Percentiles rank a stretch among this genome's conserved stretches.
These are phyloP conservation scores for Machimus atricapillus DNA, from an alignment of 2,888 invertebrate genomes.

Conservation along the genomic window DNA sequence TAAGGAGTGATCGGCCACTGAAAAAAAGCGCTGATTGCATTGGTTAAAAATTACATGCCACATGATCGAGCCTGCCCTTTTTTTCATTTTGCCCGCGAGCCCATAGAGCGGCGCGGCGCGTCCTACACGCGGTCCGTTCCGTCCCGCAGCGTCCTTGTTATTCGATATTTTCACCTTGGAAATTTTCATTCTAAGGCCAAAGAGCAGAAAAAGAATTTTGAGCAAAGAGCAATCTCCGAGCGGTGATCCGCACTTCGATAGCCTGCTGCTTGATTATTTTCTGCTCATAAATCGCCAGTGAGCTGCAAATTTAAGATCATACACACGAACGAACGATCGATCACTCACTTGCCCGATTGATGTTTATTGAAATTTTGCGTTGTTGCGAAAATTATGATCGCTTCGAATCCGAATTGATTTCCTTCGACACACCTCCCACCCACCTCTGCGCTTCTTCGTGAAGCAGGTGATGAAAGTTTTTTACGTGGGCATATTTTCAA, in stretches of 20 bases:
- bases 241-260: slow-evolving; percentile 39
- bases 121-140: not conserved
- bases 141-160: not conserved
- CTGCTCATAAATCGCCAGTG: slow-evolving; percentile 38
- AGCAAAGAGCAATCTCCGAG: not conserved
- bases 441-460: not conserved
- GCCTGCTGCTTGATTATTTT: slow-evolving; percentile 39
- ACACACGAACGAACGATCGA: slow-evolving; percentile 30
- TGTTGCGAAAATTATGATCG: slow-evolving; percentile 29
- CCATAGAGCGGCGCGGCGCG: not conserved
- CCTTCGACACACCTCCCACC: not conserved
- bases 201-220: slow-evolving; percentile 17
- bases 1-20: slow-evolving; percentile 32
- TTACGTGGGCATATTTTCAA: not conserved
- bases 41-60: slow-evolving; percentile 37
- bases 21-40: slow-evolving; percentile 33
- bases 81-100: not conserved
- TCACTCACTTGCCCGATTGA: slow-evolving; percentile 29
- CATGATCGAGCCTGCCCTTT: slow-evolving; percentile 12
- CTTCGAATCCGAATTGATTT: slow-evolving; percentile 20
- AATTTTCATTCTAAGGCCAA: slow-evolving; percentile 26
- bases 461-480: not conserved
- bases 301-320: slow-evolving; percentile 26
- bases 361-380: slow-evolving; percentile 37
- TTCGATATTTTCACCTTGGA: slow-evolving; percentile 18